A percentile compares a stretch with the other conserved stretches of the same genome.
phyloP scores from a whole-genome alignment of 2,888 invertebrate species.

The Hartigia nigra region DNA sequence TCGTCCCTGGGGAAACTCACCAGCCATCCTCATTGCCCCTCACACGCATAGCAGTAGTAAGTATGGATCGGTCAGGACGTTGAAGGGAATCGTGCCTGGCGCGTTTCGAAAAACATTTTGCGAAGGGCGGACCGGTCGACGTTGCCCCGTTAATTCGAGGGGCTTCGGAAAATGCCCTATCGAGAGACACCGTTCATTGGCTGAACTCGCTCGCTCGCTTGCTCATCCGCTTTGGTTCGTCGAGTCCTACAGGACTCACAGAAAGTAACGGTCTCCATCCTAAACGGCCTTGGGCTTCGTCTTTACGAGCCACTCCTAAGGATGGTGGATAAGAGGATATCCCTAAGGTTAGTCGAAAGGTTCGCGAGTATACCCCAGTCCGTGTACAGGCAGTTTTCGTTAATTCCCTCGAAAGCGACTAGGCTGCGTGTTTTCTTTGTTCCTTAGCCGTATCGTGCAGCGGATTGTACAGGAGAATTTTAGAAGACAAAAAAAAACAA shows the following conservation, averaged over 20 bases:
- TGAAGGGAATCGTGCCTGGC: background rate
- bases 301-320: background rate
- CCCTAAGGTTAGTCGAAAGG: background rate
- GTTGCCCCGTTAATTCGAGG: background rate
- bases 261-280: background rate
- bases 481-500: background rate
- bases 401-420: background rate
- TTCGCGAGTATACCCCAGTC: background rate
- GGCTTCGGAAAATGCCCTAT: background rate
- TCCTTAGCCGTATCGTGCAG: too few relatives aligned
- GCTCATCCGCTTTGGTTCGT: background rate
- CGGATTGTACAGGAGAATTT: background rate
- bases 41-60: background rate
- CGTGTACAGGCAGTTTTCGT: background rate
- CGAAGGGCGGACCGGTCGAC: background rate
- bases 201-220: background rate
- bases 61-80: background rate
- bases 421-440: background rate
- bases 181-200: background rate
- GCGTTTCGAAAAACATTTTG: background rate
- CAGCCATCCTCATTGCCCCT: background rate
- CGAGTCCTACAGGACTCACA: background rate
- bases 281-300: background rate
- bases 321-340: background rate
- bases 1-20: background rate